Percentiles rank a stretch among this genome's conserved stretches.
phyloP scores from a whole-genome alignment of 2,797 vertebrate species.

The Liparis tanakae region DNA sequence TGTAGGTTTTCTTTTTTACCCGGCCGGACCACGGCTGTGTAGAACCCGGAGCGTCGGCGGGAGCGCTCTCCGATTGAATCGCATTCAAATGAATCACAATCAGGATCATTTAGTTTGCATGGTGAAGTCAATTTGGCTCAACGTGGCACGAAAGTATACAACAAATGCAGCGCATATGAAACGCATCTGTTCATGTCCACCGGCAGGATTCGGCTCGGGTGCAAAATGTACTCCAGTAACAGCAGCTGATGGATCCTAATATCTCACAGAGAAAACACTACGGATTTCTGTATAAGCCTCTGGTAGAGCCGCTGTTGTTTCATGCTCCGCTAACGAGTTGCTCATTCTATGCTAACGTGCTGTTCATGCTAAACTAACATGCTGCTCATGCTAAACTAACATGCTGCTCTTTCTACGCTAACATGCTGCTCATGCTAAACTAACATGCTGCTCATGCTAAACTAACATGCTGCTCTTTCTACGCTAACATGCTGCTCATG shows the following conservation, averaged over 20 bases:
- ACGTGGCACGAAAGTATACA: background rate
- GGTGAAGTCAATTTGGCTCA: background rate
- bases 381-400: background rate
- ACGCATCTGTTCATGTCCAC: background rate
- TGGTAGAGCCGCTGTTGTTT: background rate
- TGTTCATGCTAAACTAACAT: background rate
- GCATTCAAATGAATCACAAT: background rate
- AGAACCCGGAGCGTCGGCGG: background rate
- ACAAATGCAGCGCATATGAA: background rate
- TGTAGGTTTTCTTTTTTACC: constrained; percentile 9
- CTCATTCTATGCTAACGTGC: background rate
- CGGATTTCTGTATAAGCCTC: no score
- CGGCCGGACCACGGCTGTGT: background rate
- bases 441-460: background rate
- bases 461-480: background rate
- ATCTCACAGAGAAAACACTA: background rate
- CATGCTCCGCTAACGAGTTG: background rate
- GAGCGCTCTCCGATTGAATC: background rate
- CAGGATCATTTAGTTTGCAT: background rate
- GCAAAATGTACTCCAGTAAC: background rate
- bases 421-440: background rate
- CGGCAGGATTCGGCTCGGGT: background rate
- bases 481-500: background rate
- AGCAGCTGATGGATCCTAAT: background rate
- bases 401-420: background rate